Evolutionary conservation across 2,113 vertebrate species (phyloP).

Genomic region (Agelaius tricolor): DNA sequence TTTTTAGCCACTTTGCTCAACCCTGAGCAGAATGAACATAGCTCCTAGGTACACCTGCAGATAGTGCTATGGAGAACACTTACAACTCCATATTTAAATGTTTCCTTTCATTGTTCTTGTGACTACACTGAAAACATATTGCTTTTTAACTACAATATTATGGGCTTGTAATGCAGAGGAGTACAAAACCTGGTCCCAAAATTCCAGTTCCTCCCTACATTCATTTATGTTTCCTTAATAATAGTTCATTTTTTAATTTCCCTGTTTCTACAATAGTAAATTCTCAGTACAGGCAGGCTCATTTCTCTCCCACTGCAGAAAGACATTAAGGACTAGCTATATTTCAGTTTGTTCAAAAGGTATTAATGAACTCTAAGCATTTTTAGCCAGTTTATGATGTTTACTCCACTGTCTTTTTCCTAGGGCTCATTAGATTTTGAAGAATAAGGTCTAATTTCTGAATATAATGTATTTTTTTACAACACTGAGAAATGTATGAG

Average conservation of each 20-base stretch:
- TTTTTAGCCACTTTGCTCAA: background rate
- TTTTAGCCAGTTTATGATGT: background rate
- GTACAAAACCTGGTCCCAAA: background rate
- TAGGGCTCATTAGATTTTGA: slow-evolving; percentile 10
- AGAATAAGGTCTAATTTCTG: slow-evolving; percentile 5
- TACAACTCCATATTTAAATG: background rate
- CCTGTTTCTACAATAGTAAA: background rate
- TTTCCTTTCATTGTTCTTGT: background rate
- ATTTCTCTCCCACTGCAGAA: background rate
- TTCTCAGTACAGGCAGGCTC: background rate
- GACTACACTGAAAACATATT: background rate
- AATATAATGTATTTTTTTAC: background rate
- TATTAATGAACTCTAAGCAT: background rate
- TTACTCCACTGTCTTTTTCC: background rate
- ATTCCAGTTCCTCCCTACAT: background rate
- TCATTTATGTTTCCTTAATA: background rate
- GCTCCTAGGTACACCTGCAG: background rate
- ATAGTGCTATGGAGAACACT: background rate
- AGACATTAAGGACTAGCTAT: background rate
- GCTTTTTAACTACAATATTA: background rate
- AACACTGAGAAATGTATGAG: background rate
- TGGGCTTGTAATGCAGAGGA: background rate
- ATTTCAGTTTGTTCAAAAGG: slow-evolving; percentile 23
- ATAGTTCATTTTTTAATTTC: background rate
- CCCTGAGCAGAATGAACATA: background rate